phyloP scores from a whole-genome alignment of 2,797 vertebrate species.

The Oceanodroma leucorhoa region DNA sequence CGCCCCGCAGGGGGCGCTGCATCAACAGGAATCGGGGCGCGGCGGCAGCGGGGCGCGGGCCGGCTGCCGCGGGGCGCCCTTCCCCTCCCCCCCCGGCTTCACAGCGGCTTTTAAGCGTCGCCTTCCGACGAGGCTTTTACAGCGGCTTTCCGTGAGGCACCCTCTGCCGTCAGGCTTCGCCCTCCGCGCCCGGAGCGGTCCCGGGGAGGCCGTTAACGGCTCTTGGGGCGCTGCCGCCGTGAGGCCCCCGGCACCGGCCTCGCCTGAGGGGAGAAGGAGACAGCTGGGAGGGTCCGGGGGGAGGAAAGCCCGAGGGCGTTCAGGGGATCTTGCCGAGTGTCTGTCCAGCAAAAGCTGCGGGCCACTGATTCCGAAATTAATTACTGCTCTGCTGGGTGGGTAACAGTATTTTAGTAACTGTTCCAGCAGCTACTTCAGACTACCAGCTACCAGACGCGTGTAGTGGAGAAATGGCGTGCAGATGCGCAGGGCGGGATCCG shows the following conservation, averaged over 20 bases:
- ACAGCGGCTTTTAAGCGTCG: no score
- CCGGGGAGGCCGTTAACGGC: background rate
- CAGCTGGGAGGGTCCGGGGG: no score
- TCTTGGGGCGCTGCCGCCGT: accelerated
- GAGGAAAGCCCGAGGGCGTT: accelerated
- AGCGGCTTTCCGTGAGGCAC: background rate
- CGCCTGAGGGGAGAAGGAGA: accelerated
- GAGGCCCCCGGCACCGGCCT: background rate
- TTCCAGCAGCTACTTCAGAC: background rate
- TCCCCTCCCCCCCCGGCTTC: background rate
- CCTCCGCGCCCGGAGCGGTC: no score
- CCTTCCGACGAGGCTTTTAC: no score
- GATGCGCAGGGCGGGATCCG: accelerated
- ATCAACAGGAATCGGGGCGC: background rate
- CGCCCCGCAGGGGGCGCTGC: conserved; percentile 59
- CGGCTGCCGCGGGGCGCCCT: accelerated
- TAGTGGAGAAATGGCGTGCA: accelerated
- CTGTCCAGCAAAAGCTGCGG: background rate
- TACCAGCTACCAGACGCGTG: no score
- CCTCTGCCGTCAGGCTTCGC: background rate
- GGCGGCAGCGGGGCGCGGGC: background rate
- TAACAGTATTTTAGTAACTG: accelerated
- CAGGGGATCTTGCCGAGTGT: accelerated
- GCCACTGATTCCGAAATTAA: background rate
- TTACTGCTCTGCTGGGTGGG: background rate